Conservation (phyloP, 2,888 invertebrate genomes). For the Coelopa pilipes region DNA sequence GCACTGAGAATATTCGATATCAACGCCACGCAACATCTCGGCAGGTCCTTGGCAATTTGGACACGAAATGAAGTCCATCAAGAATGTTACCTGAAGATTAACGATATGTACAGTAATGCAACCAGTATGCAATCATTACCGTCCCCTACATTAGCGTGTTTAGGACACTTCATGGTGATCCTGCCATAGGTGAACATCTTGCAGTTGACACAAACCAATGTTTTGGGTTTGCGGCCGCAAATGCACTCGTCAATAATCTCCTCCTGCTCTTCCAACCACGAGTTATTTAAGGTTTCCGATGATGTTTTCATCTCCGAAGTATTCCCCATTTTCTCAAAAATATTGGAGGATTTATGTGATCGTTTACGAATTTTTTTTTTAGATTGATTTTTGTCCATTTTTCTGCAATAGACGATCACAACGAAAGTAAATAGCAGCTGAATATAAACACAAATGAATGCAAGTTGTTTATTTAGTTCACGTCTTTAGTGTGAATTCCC, state of each 20-base stretch:
- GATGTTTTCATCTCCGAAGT: too few relatives aligned
- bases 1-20: constrained; percentile 5
- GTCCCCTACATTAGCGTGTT: constrained; percentile 26
- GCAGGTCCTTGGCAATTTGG: constrained; percentile 31
- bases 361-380: too few relatives aligned
- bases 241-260: not conserved
- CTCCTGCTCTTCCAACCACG: too few relatives aligned
- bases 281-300: too few relatives aligned
- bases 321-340: too few relatives aligned
- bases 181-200: constrained; percentile 35
- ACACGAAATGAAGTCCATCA: constrained; percentile 34
- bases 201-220: constrained; percentile 32
- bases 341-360: too few relatives aligned
- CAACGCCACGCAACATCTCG: constrained; percentile 22
- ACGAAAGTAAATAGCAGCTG: too few relatives aligned
- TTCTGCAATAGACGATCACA: too few relatives aligned
- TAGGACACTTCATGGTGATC: constrained; percentile 10
- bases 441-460: too few relatives aligned
- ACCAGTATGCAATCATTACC: not conserved
- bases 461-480: too few relatives aligned
- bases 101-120: not conserved
- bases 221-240: constrained; percentile 25
- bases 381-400: too few relatives aligned
- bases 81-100: constrained; percentile 21
- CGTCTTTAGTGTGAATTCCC: too few relatives aligned